Base-by-base conservation (phyloP, 1,140 invertebrate species). In the Amphibalanus amphitrite region DNA sequence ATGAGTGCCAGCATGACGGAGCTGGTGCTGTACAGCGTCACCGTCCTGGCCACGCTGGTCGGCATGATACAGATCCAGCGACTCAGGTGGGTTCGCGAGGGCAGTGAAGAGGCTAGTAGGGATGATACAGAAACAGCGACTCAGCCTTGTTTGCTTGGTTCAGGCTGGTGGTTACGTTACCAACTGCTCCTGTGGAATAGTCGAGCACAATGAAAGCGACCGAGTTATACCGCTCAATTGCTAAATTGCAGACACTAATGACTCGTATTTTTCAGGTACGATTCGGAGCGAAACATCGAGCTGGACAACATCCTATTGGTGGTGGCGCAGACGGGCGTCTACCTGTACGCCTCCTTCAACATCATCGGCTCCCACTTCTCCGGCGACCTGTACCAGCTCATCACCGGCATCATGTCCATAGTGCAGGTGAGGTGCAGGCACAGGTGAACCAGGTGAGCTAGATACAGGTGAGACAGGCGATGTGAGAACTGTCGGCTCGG, bases 1-100 rank as follows among this genome's bases (percentile, higher is more conserved):
- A 88, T 91, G 38, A 91, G 95, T 79, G 90, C 95, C 29, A 94
- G 94, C 76, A 87, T 95, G 69, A 93, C 92, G 77, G 94, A 97
- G 78, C 82, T 96, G 69, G 87, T 89, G 0, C 83, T 98, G 10
- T 95, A 97, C 78, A 10, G 74, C 29, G 76, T 82, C 72, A 79
- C 79, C 13, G 76, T 77, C 29, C 73, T 78, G 70, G 79, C 80
- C 29, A 79, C 81, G 33, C 70, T 81, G 25, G 76, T 76, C 71
- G 74, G 75, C 20, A 76, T 75, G 75, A 73, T 76, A 40, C 76
- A 76, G 26, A 26, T 65, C 23, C 64, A 65, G 26, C 20, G 26
- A 10, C 86, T 88, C 10, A 88, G 91, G 80, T 65, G 64, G 26
- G 64, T n/a, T n/a, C n/a, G n/a, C n/a, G n/a, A n/a, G n/a, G n/a